Evolutionary conservation across 2,797 vertebrate species (phyloP).

Genomic region (Microhierax caerulescens): DNA sequence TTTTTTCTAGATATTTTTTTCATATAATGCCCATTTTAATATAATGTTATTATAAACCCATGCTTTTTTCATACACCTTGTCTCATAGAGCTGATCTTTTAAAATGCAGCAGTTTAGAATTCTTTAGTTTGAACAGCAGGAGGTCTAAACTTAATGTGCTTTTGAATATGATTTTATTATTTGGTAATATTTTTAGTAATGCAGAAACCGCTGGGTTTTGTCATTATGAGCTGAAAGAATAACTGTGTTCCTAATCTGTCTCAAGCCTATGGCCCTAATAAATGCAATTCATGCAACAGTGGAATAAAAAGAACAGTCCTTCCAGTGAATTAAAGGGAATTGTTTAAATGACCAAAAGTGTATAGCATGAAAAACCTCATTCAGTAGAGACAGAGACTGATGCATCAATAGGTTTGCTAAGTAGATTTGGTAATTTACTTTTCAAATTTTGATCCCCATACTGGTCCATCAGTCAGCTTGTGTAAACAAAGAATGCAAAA

Average conservation of each 20-base stretch:
- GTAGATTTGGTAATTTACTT: not conserved
- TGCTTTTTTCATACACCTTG: not conserved
- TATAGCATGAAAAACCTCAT: not conserved
- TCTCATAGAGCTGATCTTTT: not conserved
- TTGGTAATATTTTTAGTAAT: slow-evolving; percentile 39
- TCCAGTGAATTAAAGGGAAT: slow-evolving; percentile 42
- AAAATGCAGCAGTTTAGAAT: not conserved
- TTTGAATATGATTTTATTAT: slow-evolving; percentile 52
- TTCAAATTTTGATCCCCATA: not conserved
- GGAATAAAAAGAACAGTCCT: slow-evolving; percentile 42
- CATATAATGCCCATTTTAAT: not conserved
- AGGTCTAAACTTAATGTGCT: slow-evolving; percentile 2
- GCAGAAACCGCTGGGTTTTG: slow-evolving; percentile 19
- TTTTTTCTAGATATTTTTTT: not conserved
- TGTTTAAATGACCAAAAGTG: slow-evolving; percentile 9
- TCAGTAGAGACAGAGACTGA: not conserved
- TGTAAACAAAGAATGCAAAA: not conserved
- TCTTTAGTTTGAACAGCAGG: slow-evolving; percentile 9
- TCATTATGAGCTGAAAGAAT: slow-evolving; percentile 60
- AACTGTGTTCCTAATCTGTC: slow-evolving; percentile 46
- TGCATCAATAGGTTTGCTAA: not conserved
- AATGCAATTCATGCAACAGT: slow-evolving; percentile 10
- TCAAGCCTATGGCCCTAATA: slow-evolving; percentile 54
- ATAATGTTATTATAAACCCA: not conserved
- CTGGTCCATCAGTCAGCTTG: not conserved